Evolutionary conservation across 1,140 invertebrate species (phyloP), one percentile per base, ranked within the genome.

Genomic region (Pogonognathellus flavescens): DNA sequence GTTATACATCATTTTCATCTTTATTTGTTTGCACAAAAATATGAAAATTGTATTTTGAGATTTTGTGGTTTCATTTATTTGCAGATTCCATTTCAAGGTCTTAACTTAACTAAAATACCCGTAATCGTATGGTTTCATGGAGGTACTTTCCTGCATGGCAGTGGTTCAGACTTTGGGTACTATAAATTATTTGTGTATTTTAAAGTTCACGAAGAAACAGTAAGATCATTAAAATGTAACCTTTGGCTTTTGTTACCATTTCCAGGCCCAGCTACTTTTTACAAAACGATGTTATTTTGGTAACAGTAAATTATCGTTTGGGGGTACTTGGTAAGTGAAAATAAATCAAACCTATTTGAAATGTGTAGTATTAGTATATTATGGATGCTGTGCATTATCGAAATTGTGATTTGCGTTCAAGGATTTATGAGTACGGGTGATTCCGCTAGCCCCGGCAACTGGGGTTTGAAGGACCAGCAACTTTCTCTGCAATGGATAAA

Each of bases 361-460:
- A n/a, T n/a, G n/a, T n/a, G n/a, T n/a, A n/a, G n/a, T n/a, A n/a
- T n/a, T n/a, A n/a, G n/a, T n/a, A n/a, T n/a, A n/a, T n/a, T n/a
- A n/a, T n/a, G n/a, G n/a, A n/a, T n/a, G n/a, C n/a, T n/a, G n/a
- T n/a, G n/a, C n/a, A n/a, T n/a, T n/a, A n/a, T n/a, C n/a, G n/a
- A n/a, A n/a, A n/a, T n/a, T n/a, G n/a, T n/a, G n/a, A n/a, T n/a
- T n/a, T n/a, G n/a, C n/a, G n/a, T n/a, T 16, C 25, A 10, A 84
- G 84, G 84, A n/a, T 85, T 85, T 62, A 25, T 85, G 31, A 81
- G 72, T 57, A 85, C 70, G 8, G 84, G 84, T 16, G 72, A 76
- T 85, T 14, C 57, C 2, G n/a, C 41, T 11, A 16, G 11, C 1
- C 84, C 84, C 41, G 84, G 84, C 14, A 82, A 86, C 22, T 76